phyloP scores from a whole-genome alignment of 2,113 vertebrate genomes.

The Cyanoderma ruficeps region DNA sequence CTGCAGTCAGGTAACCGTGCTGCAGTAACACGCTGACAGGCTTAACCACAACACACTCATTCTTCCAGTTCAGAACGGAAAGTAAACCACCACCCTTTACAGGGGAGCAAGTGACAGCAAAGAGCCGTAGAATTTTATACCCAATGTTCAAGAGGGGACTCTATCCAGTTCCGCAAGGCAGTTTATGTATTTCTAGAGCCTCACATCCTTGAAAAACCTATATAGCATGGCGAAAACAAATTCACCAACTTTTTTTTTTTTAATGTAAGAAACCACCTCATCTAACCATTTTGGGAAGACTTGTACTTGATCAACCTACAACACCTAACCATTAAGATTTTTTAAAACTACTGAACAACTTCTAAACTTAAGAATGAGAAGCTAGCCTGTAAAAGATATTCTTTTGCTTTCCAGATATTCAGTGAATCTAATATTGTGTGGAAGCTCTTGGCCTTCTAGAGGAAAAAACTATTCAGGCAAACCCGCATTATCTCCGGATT shows the following conservation, averaged over 20 bases:
- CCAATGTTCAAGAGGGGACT: background rate
- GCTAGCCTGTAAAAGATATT: background rate
- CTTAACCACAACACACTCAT: constrained; percentile 1
- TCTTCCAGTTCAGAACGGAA: constrained; percentile 16
- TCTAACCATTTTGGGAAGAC: background rate
- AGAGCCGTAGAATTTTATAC: background rate
- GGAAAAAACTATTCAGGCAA: constrained; percentile 69
- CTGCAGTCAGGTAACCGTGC: background rate
- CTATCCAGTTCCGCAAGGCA: background rate
- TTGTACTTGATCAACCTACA: background rate
- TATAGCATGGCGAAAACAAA: background rate
- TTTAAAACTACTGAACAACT: background rate
- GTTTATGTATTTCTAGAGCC: background rate
- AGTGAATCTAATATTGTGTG: background rate
- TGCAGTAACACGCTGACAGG: background rate
- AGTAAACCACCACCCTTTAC: background rate
- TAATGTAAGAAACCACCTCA: background rate
- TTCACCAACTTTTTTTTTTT: background rate
- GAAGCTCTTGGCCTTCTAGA: constrained; percentile 71
- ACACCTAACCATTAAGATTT: background rate
- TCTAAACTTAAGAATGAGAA: background rate
- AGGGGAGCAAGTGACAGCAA: background rate
- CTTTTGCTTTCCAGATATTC: background rate
- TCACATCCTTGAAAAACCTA: background rate
- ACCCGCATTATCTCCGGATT: constrained; percentile 80